These are phyloP conservation scores for Esperia sulphurella DNA, from an alignment of 2,888 invertebrate species.

Conservation along the genomic window DNA sequence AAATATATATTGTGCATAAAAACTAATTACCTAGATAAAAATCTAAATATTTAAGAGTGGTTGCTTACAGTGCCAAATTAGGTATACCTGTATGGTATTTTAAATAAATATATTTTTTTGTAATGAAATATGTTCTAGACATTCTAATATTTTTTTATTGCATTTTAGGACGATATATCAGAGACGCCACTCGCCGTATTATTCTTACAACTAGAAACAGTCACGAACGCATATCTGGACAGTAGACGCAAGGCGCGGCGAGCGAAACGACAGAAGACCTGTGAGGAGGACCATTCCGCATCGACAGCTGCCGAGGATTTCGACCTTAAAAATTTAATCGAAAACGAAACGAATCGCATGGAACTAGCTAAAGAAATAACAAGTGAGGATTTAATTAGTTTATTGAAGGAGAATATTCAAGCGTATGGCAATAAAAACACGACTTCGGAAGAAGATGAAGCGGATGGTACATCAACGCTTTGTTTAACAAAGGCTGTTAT, in stretches of 20 bases:
- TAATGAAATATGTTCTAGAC: no score
- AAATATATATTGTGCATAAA: no score
- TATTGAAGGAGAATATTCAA: conserved; percentile 53
- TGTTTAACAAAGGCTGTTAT: conserved; percentile 75
- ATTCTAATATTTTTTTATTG: conserved; percentile 4
- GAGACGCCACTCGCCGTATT: conserved; percentile 67
- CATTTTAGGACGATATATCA: conserved; percentile 67
- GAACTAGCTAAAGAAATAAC: conserved; percentile 40
- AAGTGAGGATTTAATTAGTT: conserved; percentile 42
- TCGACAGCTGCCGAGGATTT: conserved; percentile 26
- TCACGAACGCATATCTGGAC: conserved; percentile 54
- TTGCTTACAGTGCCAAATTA: no score
- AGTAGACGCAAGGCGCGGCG: conserved; percentile 55
- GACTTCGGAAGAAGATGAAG: conserved; percentile 45
- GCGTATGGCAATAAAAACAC: conserved; percentile 37
- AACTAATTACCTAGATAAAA: no score
- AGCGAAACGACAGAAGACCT: conserved; percentile 56
- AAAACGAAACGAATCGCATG: conserved; percentile 45
- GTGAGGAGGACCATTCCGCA: conserved; percentile 35
- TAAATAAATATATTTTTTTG: no score
- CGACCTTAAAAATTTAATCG: conserved; percentile 46
- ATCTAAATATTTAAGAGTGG: no score
- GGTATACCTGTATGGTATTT: no score
- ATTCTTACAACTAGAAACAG: conserved; percentile 65
- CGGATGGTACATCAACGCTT: conserved; percentile 52